phyloP scores from a whole-genome alignment of 2,888 invertebrate species.

The Mechanitis messenoides region DNA sequence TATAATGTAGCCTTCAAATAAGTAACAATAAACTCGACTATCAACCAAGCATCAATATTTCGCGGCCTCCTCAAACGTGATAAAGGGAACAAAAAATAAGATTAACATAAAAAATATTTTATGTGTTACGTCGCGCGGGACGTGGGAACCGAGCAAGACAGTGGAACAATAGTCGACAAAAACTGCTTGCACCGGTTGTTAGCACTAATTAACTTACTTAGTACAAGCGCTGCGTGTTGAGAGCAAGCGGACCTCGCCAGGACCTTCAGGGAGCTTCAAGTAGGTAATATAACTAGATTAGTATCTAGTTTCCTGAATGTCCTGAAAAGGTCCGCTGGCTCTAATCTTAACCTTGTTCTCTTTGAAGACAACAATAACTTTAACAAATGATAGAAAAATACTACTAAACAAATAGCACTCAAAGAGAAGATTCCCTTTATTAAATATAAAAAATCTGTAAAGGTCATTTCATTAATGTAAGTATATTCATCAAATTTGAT shows the following conservation, averaged over 20 bases:
- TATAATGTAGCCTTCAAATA: background rate
- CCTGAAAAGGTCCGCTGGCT: too few species aligned
- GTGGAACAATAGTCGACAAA: slow-evolving; percentile 48
- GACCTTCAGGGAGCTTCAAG: too few species aligned
- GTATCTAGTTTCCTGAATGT: too few species aligned
- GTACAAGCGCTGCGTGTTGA: slow-evolving; percentile 20
- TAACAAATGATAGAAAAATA: too few species aligned
- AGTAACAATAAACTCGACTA: background rate
- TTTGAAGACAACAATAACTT: too few species aligned
- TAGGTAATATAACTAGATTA: too few species aligned
- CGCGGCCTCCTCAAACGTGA: slow-evolving; percentile 24
- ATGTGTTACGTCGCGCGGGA: slow-evolving; percentile 34
- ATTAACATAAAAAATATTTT: slow-evolving; percentile 30
- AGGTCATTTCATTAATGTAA: too few species aligned
- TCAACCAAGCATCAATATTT: slow-evolving; percentile 7
- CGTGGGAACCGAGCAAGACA: slow-evolving; percentile 48
- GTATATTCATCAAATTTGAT: too few species aligned
- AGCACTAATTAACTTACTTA: slow-evolving; percentile 48
- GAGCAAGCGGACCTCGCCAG: slow-evolving; percentile 11
- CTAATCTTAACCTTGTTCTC: too few species aligned
- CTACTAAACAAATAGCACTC: too few species aligned
- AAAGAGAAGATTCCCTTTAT: too few species aligned
- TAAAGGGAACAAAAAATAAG: slow-evolving; percentile 23
- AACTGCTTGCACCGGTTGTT: slow-evolving; percentile 52
- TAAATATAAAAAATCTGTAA: too few species aligned